A percentile compares a stretch with the other conserved stretches of the same genome.
Conservation (phyloP, 2,888 invertebrate genomes). For the Mellilla xanthometata region DNA sequence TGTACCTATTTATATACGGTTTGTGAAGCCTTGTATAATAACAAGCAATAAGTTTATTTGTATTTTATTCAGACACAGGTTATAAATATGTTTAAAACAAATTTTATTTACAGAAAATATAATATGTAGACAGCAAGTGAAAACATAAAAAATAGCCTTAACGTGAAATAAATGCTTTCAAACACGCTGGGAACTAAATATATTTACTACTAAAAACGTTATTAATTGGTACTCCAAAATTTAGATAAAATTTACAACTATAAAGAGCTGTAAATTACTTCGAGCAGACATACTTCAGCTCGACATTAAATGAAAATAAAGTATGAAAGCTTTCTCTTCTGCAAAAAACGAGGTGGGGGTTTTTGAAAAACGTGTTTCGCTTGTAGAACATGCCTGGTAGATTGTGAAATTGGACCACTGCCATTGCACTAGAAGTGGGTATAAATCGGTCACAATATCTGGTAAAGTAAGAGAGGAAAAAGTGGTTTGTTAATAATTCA, state of each 20-base stretch:
- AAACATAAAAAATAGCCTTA: too few relatives aligned
- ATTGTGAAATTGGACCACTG: conserved; percentile 74
- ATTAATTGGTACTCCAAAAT: conserved; percentile 4
- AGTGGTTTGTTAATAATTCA: conserved; percentile 42
- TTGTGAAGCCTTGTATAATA: too few relatives aligned
- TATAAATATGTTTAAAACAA: too few relatives aligned
- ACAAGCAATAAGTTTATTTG: too few relatives aligned
- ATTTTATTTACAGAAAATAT: too few relatives aligned
- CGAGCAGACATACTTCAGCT: conserved; percentile 25
- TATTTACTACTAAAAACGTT: neutral
- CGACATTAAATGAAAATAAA: conserved; percentile 42
- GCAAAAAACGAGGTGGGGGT: conserved; percentile 46
- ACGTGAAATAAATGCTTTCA: too few relatives aligned
- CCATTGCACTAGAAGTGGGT: conserved; percentile 80
- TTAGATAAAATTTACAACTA: conserved; percentile 17
- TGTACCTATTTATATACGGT: too few relatives aligned
- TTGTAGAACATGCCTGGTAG: conserved; percentile 64
- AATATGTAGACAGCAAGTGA: too few relatives aligned
- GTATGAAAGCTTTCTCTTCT: conserved; percentile 36
- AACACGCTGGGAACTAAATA: too few relatives aligned
- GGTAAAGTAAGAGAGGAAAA: conserved; percentile 71
- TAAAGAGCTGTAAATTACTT: conserved; percentile 16
- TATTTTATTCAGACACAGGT: too few relatives aligned
- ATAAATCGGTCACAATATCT: conserved; percentile 72
- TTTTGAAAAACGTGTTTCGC: conserved; percentile 68